phyloP scores from a whole-genome alignment of 2,797 vertebrate species.

The Cichlasoma orientale region DNA sequence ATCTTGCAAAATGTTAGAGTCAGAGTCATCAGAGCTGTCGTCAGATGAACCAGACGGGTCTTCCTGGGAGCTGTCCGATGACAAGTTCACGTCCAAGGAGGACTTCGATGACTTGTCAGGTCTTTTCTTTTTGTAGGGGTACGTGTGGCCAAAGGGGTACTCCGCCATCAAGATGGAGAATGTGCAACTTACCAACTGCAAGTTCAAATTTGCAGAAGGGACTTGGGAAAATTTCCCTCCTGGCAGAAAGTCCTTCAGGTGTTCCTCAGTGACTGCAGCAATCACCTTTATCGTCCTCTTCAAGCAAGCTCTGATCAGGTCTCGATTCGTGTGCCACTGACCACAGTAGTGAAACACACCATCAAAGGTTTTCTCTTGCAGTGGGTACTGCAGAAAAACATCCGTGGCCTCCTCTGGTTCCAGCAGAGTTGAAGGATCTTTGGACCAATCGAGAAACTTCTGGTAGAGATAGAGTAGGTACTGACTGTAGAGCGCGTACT shows the following conservation, averaged over 20 bases:
- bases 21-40: constrained; percentile 5
- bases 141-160: constrained; percentile 68
- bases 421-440: constrained; percentile 72
- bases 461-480: constrained; percentile 78
- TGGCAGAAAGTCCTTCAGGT: constrained; percentile 79
- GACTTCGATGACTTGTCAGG: constrained; percentile 7
- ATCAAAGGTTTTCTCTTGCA: constrained; percentile 74
- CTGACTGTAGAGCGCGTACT: constrained; percentile 73
- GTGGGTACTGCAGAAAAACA: constrained; percentile 77
- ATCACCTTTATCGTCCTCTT: constrained; percentile 77
- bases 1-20: background rate
- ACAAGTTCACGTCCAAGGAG: background rate
- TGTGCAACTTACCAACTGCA: constrained; percentile 68
- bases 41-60: constrained; percentile 15
- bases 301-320: constrained; percentile 75
- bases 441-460: constrained; percentile 80
- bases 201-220: constrained; percentile 54
- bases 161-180: constrained; percentile 78
- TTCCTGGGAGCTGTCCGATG: constrained; percentile 44
- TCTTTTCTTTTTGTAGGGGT: constrained; percentile 47
- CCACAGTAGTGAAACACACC: constrained; percentile 78
- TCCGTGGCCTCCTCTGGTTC: constrained; percentile 71
- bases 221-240: constrained; percentile 73
- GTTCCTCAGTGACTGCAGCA: constrained; percentile 72
- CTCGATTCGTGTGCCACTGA: constrained; percentile 69